Conservation (phyloP, 2,888 invertebrate species). For the Nezara viridula region DNA sequence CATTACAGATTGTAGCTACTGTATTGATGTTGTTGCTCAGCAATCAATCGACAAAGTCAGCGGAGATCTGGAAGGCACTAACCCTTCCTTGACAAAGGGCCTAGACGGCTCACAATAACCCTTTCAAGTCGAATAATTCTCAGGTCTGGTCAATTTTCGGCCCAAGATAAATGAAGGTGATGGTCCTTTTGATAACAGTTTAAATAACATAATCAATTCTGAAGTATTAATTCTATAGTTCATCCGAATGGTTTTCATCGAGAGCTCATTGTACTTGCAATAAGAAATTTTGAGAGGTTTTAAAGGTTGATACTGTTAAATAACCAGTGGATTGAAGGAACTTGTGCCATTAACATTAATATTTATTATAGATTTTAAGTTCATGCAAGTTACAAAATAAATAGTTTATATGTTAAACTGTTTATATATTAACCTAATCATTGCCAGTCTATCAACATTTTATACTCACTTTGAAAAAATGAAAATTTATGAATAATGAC, state of each 20-base stretch:
- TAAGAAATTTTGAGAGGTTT: too few relatives aligned
- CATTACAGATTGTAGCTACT: neutral
- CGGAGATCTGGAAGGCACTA: neutral
- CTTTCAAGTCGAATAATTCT: neutral
- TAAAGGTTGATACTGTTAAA: too few relatives aligned
- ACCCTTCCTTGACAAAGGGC: neutral
- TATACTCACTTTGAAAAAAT: too few relatives aligned
- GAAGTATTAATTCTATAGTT: neutral
- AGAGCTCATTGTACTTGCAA: too few relatives aligned
- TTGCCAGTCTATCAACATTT: too few relatives aligned
- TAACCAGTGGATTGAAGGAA: too few relatives aligned
- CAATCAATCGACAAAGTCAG: neutral
- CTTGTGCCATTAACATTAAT: too few relatives aligned
- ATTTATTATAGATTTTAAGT: too few relatives aligned
- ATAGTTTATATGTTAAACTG: too few relatives aligned
- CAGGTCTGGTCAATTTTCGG: neutral
- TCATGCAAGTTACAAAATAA: too few relatives aligned
- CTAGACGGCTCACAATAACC: neutral
- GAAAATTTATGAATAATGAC: too few relatives aligned
- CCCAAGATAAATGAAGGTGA: neutral
- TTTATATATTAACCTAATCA: too few relatives aligned
- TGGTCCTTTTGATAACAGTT: neutral
- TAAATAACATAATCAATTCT: neutral
- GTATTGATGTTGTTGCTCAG: neutral
- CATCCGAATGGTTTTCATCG: neutral